Percentiles rank a stretch among this genome's conserved stretches.
Conservation (phyloP, 1,140 invertebrate genomes). For the Hylaeus volcanicus region DNA sequence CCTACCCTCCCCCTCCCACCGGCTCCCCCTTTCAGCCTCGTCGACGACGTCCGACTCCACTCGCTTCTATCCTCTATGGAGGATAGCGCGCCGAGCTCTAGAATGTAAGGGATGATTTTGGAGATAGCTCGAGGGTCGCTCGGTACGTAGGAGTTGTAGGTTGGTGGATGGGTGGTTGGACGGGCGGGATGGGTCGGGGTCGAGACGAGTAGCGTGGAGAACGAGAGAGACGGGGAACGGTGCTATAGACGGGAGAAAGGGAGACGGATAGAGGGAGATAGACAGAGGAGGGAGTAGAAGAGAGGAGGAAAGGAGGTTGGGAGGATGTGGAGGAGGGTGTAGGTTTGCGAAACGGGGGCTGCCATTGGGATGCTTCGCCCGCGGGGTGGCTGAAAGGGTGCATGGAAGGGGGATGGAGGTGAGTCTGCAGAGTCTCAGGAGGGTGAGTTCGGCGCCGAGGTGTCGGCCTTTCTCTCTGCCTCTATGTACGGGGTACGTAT, state of each 20-base stretch:
- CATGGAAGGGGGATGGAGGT: conserved; percentile 72
- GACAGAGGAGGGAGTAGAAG: conserved; percentile 29
- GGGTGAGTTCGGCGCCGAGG: conserved; percentile 81
- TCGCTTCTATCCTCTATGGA: conserved; percentile 65
- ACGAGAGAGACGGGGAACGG: conserved; percentile 21
- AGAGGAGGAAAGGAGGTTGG: conserved; percentile 45
- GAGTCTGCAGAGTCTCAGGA: conserved; percentile 79
- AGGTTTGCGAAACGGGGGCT: conserved; percentile 74
- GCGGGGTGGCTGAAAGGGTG: conserved; percentile 63
- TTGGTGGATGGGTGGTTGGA: conserved; percentile 53
- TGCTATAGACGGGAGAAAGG: not conserved
- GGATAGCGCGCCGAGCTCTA: conserved; percentile 71
- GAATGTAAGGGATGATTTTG: conserved; percentile 81
- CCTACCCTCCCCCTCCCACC: conserved; percentile 11
- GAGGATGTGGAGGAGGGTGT: conserved; percentile 60
- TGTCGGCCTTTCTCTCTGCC: conserved; percentile 73
- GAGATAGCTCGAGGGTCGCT: conserved; percentile 80
- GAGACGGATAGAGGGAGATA: conserved; percentile 38
- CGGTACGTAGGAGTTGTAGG: conserved; percentile 67
- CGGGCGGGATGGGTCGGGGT: conserved; percentile 51
- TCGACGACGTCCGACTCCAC: conserved; percentile 69
- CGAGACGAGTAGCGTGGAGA: conserved; percentile 62
- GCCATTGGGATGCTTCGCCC: conserved; percentile 71
- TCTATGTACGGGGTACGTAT: conserved; percentile 33
- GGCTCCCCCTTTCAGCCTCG: conserved; percentile 38